Evolutionary conservation across 2,113 vertebrate species (phyloP).

Genomic region (Platysteira castanea): DNA sequence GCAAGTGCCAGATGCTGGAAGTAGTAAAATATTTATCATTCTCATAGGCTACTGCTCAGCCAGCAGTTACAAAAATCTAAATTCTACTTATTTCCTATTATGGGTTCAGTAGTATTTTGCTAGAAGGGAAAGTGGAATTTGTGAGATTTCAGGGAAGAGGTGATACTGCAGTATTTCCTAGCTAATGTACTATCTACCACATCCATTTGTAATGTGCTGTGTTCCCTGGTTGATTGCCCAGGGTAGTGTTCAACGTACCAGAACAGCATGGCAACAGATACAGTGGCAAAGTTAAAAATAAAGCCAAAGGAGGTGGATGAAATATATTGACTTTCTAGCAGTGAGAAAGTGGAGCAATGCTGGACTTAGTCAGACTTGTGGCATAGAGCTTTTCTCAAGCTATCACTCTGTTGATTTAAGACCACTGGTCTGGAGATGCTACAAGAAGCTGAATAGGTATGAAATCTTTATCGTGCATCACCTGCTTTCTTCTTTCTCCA

Average conservation of each 20-base stretch:
- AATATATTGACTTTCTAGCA: not conserved
- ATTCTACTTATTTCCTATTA: not conserved
- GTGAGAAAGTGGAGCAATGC: slow-evolving; percentile 13
- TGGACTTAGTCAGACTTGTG: not conserved
- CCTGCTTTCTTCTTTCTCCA: not conserved
- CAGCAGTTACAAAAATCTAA: not conserved
- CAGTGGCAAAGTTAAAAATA: not conserved
- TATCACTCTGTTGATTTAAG: slow-evolving; percentile 4
- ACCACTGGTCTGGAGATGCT: not conserved
- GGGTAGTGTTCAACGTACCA: not conserved
- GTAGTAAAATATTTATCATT: slow-evolving; percentile 23
- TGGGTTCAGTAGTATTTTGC: not conserved
- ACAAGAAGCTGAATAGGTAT: not conserved
- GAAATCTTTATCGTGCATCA: not conserved
- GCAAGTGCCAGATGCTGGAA: not conserved
- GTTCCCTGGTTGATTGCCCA: not conserved
- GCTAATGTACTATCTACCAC: not conserved
- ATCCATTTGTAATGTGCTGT: not conserved
- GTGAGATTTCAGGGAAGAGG: not conserved
- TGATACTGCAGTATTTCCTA: not conserved
- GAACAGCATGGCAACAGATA: not conserved
- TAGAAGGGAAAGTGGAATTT: not conserved
- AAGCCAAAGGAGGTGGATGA: not conserved
- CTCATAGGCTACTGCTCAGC: not conserved
- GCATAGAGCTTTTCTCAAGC: not conserved